Evolutionary conservation across 1,140 invertebrate species (phyloP).

Genomic region (Lasaia peninsularis): DNA sequence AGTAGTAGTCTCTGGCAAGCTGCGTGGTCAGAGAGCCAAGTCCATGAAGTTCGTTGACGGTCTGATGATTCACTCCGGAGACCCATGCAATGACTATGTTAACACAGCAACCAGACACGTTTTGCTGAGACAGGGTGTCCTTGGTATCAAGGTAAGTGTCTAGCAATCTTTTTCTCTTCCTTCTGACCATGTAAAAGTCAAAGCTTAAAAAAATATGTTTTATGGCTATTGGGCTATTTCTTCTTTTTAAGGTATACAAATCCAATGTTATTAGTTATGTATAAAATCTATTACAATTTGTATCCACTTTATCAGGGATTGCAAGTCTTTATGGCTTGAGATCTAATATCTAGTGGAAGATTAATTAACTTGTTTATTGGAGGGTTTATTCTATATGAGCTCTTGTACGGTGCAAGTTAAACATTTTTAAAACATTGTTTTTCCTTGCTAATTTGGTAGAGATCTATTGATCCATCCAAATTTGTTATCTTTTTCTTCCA

Average conservation of each 20-base stretch:
- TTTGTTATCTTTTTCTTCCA: no score
- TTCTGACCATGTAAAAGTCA: no score
- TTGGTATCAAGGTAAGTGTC: constrained; percentile 86
- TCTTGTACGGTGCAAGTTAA: constrained; percentile 60
- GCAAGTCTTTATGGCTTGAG: constrained; percentile 39
- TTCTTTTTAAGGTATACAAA: no score
- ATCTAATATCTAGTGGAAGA: constrained; percentile 67
- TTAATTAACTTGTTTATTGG: constrained; percentile 57
- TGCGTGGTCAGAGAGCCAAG: constrained; percentile 99
- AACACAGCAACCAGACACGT: constrained; percentile 98
- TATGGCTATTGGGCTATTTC: no score
- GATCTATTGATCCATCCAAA: neutral
- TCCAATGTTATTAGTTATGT: no score
- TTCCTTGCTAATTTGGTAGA: neutral
- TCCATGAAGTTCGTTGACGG: constrained; percentile 99
- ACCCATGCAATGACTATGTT: constrained; percentile 98
- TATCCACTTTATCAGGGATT: constrained; percentile 64
- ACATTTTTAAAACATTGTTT: constrained; percentile 32
- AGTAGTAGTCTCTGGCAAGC: constrained; percentile 99
- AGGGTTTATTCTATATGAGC: constrained; percentile 51
- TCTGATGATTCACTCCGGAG: constrained; percentile 99
- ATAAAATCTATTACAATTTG: neutral
- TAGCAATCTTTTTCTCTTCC: neutral
- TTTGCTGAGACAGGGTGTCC: constrained; percentile 94
- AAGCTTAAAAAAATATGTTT: no score